These are phyloP conservation scores for Cyphomyrus discorhynchus DNA, from an alignment of 2,113 vertebrate genomes.

Conservation along the genomic window DNA sequence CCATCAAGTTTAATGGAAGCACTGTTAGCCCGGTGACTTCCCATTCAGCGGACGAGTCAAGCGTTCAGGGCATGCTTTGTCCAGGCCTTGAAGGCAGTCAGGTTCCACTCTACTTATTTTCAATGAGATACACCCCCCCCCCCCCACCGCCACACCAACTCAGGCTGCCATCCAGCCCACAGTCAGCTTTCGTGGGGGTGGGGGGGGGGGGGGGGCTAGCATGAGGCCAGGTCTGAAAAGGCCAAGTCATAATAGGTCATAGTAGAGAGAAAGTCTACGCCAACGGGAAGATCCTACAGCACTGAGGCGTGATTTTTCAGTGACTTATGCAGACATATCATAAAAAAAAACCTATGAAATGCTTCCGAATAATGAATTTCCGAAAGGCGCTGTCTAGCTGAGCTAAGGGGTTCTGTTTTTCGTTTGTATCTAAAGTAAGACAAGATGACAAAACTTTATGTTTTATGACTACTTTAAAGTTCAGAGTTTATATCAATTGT, in stretches of 20 bases:
- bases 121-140: constrained; percentile 34
- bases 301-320: background rate
- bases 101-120: constrained; percentile 51
- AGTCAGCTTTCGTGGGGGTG: background rate
- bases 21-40: constrained; percentile 42
- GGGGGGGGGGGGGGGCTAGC: background rate
- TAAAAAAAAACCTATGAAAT: background rate
- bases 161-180: constrained; percentile 16
- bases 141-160: constrained; percentile 12
- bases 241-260: background rate
- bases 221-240: background rate
- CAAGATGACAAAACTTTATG: background rate
- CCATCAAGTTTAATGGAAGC: constrained; percentile 22
- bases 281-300: background rate
- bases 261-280: background rate
- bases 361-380: background rate
- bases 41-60: constrained; percentile 52
- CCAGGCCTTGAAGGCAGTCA: constrained; percentile 44
- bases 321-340: background rate
- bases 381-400: background rate
- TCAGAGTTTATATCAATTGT: background rate
- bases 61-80: constrained; percentile 54
- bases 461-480: background rate
- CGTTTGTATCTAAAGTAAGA: background rate
- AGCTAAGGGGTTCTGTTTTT: background rate